These are phyloP conservation scores for Lathronympha strigana DNA, from an alignment of 2,888 invertebrate genomes.

Conservation along the genomic window DNA sequence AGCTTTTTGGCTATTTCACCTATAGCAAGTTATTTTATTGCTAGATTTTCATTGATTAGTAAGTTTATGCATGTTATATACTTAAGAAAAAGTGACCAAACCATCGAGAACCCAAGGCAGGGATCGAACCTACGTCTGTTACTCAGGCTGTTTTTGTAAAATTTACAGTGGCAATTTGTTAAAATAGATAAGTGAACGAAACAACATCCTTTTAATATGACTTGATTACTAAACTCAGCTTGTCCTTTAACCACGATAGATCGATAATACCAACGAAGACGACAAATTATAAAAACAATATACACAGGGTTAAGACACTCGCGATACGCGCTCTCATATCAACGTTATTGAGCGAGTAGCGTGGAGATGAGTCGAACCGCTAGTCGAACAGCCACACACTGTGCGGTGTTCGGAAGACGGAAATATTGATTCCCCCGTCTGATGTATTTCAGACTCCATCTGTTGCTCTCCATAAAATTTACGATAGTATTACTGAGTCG, in stretches of 20 bases:
- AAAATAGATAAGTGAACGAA: too few relatives aligned
- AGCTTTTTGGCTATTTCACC: constrained; percentile 14
- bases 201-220: too few relatives aligned
- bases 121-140: too few relatives aligned
- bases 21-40: neutral
- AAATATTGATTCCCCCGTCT: constrained; percentile 78
- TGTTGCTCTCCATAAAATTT: constrained; percentile 83
- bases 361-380: constrained; percentile 54
- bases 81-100: too few relatives aligned
- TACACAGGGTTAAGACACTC: constrained; percentile 14
- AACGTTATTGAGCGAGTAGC: constrained; percentile 42
- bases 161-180: too few relatives aligned
- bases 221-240: too few relatives aligned
- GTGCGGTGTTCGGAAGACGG: constrained; percentile 68
- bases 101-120: too few relatives aligned
- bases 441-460: constrained; percentile 81
- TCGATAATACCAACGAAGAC: neutral
- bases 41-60: neutral
- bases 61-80: neutral
- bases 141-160: too few relatives aligned
- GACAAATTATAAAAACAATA: constrained; percentile 28
- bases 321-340: constrained; percentile 13
- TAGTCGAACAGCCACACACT: constrained; percentile 67
- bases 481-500: constrained; percentile 79
- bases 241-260: neutral